Evolutionary conservation across 2,797 vertebrate genomes (phyloP), one percentile per base, ranked within the genome.

Genomic region (Typhlichthys eigenmanni): DNA sequence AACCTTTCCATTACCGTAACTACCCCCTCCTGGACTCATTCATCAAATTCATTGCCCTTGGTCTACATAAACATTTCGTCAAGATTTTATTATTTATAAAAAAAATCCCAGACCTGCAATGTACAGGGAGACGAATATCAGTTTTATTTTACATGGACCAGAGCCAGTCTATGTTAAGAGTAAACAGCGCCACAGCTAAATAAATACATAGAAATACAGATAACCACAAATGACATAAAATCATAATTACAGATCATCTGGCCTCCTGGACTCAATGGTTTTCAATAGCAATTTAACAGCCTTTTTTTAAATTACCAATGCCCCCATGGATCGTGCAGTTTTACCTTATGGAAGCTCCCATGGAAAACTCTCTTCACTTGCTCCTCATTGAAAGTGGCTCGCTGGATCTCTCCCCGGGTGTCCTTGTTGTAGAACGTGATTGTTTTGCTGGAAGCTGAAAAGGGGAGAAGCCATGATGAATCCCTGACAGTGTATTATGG

Each of bases 321-420:
- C 38, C 7, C 38, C 38, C 38, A 43, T 8, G 38, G 38, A 43
- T 43, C 1, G 7, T 19, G 50, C 46, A 9, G 24, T 34, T 85
- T 94, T 96, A 99, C 98, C 97, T 99, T 99, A 87, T 99, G 98
- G 88, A 99, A 99, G 89, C 96, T 99, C 72, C 98, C 98, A 61
- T 98, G 97, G 92, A 99, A 99, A 82, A 99, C 81, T 78, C 91
- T 94, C 91, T 95, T 98, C 65, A 98, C 86, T 74, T 92, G 92
- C 38, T 95, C 94, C 67, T 92, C 94, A 83, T 97, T 95, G 88
- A 99, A 99, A 11, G 88, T 89, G 66, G 96, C 91, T 60, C 87
- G 96, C 88, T 99, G 97, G 68, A 94, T 86, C 67, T 99, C 95
- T 70, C 97, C 98, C 81, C 95, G 91, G 76, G 91, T 92, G 87